phyloP scores from a whole-genome alignment of 1,140 invertebrate species.

The Tetramorium alpestre region DNA sequence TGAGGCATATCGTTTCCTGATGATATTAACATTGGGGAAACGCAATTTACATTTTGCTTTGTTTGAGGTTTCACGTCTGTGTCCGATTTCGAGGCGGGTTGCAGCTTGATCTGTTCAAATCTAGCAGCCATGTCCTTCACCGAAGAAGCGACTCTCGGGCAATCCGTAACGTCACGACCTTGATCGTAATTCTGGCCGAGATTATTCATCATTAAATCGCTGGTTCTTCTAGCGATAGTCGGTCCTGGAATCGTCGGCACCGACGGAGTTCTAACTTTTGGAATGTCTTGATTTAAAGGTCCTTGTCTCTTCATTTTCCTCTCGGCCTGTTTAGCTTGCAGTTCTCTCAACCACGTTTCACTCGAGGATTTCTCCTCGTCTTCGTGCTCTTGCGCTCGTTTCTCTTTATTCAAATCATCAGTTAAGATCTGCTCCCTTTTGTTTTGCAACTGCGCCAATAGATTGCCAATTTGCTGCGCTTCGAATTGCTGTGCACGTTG shows the following conservation, averaged over 20 bases:
- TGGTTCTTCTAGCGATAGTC: conserved; percentile 80
- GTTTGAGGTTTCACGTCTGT: conserved; percentile 66
- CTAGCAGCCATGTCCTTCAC: conserved; percentile 93
- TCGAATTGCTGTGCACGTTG: conserved; percentile 69
- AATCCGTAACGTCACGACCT: conserved; percentile 82
- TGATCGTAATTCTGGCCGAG: conserved; percentile 71
- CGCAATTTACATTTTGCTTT: conserved; percentile 66
- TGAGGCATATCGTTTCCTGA: conserved; percentile 39
- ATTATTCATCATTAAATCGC: conserved; percentile 82
- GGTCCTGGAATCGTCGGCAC: conserved; percentile 59
- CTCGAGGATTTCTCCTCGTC: conserved; percentile 84
- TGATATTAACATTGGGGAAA: conserved; percentile 51
- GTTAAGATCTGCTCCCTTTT: conserved; percentile 90
- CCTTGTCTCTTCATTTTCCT: conserved; percentile 87
- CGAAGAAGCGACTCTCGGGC: conserved; percentile 82
- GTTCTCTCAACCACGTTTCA: conserved; percentile 91
- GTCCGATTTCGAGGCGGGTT: conserved; percentile 66
- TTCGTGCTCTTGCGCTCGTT: conserved; percentile 73
- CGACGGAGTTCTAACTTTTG: conserved; percentile 71
- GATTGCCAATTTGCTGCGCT: conserved; percentile 85
- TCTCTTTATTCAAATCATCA: conserved; percentile 82
- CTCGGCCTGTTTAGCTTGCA: conserved; percentile 92
- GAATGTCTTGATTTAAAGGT: conserved; percentile 76
- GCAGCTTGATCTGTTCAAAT: conserved; percentile 90
- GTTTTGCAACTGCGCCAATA: conserved; percentile 91